Evolutionary conservation across 2,113 vertebrate genomes (phyloP).

Genomic region (Oreotrochilus melanogaster): DNA sequence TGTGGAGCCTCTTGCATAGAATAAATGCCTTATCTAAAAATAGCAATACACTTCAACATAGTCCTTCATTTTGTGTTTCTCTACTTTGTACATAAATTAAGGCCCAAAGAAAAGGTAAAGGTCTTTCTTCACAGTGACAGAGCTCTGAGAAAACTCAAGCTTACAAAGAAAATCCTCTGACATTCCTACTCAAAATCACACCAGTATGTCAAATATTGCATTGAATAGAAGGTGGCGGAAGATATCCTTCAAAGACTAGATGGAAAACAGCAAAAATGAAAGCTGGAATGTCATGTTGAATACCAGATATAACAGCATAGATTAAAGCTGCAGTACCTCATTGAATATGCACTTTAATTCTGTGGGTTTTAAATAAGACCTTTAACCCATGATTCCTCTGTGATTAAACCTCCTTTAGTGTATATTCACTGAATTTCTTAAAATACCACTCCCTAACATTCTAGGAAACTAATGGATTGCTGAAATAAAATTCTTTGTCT

Average conservation of each 20-base stretch:
- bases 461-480: neutral
- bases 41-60: neutral
- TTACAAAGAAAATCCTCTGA: constrained; percentile 19
- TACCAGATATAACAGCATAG: neutral
- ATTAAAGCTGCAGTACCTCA: constrained; percentile 4
- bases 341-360: constrained; percentile 32
- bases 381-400: neutral
- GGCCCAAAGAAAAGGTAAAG: constrained; percentile 21
- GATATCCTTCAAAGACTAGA: neutral
- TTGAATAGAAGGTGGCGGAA: neutral
- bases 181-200: neutral
- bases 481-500: neutral
- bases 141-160: neutral
- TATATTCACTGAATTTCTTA: neutral
- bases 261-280: constrained; percentile 15
- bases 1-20: neutral
- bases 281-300: neutral
- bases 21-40: constrained; percentile 54
- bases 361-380: neutral
- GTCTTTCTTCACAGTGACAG: neutral
- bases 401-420: neutral
- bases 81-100: constrained; percentile 43
- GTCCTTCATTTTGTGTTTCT: constrained; percentile 17
- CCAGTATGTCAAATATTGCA: neutral
- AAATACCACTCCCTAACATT: neutral